Base-by-base conservation (phyloP, 1,140 invertebrate species). In the Steinernema khuongi region DNA sequence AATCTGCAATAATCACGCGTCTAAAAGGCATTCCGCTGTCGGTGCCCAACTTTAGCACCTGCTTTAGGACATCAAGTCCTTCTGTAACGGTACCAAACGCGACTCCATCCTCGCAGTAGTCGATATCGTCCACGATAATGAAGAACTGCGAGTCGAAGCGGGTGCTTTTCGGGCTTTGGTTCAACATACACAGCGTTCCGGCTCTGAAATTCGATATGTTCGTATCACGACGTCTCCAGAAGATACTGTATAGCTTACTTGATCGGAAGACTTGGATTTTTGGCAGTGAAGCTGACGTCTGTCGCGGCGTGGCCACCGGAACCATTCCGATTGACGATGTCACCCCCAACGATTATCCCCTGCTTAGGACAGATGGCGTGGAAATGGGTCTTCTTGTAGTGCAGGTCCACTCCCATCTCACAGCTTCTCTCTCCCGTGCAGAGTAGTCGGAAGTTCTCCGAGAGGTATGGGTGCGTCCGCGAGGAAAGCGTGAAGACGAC, bases 91-190 rank as follows among this genome's bases (percentile, higher is more conserved):
- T 7, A 17, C 50, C 50, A 22, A 60, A 60, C 11, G 50, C 50
- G 50, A 60, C 50, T 14, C 50, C 50, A 22, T 60, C 50, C 22
- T 60, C 11, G 14, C 14, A 2, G 22, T 11, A 26, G 22, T 26
- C 50, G 50, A 11, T 4, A 2, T 60, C 50, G 7, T 60, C 50
- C 14, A 60, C 19, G 22, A 60, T 7, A 26, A 60, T 22, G 50
- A 60, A 60, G 50, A 60, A 60, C 26, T 60, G 50, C 50, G 50
- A 60, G 22, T 60, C 50, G 50, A 60, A 60, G 19, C 50, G 50
- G 7, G 26, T 22, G 50, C 50, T 60, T 26, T 60, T 60, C 11
- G 50, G 22, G 50, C 50, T 60, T 22, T 60, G 50, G 19, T 60
- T 60, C 11, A 60, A 22, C 50, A 60, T 60, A 22, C 50, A 60